Conservation (phyloP, 1,140 invertebrate species). For the Aphaenogaster rudis region DNA sequence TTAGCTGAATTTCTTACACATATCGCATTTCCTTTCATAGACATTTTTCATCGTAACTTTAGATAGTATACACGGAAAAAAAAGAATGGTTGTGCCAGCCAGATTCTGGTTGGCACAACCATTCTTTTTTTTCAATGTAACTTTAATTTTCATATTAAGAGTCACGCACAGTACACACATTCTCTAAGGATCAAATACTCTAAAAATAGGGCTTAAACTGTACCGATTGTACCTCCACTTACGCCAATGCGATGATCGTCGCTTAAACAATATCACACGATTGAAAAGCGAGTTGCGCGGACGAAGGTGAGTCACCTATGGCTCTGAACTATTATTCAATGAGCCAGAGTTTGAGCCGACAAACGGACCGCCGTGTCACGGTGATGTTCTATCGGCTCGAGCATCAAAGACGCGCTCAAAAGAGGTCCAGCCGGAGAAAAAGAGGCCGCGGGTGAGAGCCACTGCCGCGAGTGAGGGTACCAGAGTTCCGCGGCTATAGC, state of each 20-base stretch:
- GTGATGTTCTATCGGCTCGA: conserved; percentile 51
- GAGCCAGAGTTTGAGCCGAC: conserved; percentile 63
- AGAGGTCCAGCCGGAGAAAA: conserved; percentile 59
- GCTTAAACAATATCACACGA: conserved; percentile 38
- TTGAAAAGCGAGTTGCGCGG: conserved; percentile 38
- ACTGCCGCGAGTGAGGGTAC: conserved; percentile 71
- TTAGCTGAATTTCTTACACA: not conserved
- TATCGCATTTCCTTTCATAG: not conserved
- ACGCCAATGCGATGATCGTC: conserved; percentile 12
- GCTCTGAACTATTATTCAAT: conserved; percentile 58
- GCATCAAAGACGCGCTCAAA: conserved; percentile 55
- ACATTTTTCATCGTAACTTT: not conserved
- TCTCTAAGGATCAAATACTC: not conserved
- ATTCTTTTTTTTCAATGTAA: not conserved
- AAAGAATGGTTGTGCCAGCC: too few species aligned
- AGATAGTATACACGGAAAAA: not conserved
- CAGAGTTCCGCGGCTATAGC: conserved; percentile 76
- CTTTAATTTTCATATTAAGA: conserved; percentile 15
- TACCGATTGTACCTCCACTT: conserved; percentile 34
- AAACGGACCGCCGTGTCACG: conserved; percentile 66
- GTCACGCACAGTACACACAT: not conserved
- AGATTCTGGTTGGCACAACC: too few species aligned
- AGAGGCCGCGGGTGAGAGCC: conserved; percentile 74
- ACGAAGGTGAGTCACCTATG: conserved; percentile 62
- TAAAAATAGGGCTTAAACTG: not conserved